Base-by-base conservation (phyloP, 2,888 invertebrate genomes). In the Synergus japonicus region DNA sequence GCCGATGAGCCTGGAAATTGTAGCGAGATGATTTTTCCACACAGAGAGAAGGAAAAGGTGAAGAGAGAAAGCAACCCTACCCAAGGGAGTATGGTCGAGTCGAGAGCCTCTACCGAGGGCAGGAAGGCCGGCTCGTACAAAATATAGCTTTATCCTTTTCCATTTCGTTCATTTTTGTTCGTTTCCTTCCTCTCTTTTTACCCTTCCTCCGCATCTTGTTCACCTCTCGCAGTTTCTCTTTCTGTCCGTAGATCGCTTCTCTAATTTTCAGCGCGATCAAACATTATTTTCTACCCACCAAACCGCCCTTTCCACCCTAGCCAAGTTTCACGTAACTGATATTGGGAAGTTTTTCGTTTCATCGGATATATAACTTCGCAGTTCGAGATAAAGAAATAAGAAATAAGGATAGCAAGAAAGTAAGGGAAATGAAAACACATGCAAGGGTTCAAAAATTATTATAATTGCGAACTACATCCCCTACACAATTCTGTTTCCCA, bases 251-350 rank as follows among this genome's bases (percentile, higher is more conserved):
- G 84, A 88, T 88, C 89, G 87, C 85, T 87, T 88, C 87, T 89
- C 88, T 88, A 89, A 90, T 90, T 90, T 90, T 88, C 89, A 90
- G 86, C 88, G 86, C 88, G 88, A 90, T 89, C 88, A 88, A 88
- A 90, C 89, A 87, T 88, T 87, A 88, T 88, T 88, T 89, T 86
- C 87, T 81, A 82, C 85, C 85, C 84, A 78, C 78, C 79, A 80
- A 76, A 78, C 78, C 69, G 77, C 79, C 77, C 80, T 79, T 83
- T 76, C 76, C 81, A 69, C 49, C 49, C 64, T 65, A 73, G 43
- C 76, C 82, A 89, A 88, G 83, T 88, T 88, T 87, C 85, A 83
- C 84, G 84, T 88, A 89, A 89, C 88, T 88, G 87, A 89, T 89
- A 89, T 87, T 85, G 88, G 83, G 84, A 88, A 88, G 86, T 87